Evolutionary conservation across 1,140 invertebrate genomes (phyloP), one percentile per base, ranked within the genome.

Genomic region (Muscidifurax raptorellus): DNA sequence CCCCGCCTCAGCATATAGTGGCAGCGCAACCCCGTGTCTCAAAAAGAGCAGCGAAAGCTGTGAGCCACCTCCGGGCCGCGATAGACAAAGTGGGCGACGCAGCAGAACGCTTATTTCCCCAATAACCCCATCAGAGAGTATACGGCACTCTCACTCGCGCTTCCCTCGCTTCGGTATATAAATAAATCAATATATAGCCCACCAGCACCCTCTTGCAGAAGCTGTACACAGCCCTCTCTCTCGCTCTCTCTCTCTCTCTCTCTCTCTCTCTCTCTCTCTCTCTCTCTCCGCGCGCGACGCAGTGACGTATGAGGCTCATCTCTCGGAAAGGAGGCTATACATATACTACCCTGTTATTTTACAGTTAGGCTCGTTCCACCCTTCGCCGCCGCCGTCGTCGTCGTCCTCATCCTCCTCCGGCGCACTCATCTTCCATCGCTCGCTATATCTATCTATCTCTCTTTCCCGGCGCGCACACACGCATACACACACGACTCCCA

Each of bases 131-230:
- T 91, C 90, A 79, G 64, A 87, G 82, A 67, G 83, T 86, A n/a
- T n/a, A n/a, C n/a, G n/a, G 77, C 87, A n/a, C n/a, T n/a, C 88
- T 87, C 88, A 78, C 87, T 88, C 80, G 66, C 28, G 36, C 75
- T 78, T 67, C 28, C 9, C 30, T 25, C n/a, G 40, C 75, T 86
- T 87, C 83, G 83, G 86, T 90, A 90, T 90, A 90, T 92, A 92
- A 93, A 92, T 93, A 92, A 93, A 93, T 93, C 92, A 92, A 93
- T 93, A 91, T 93, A 91, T 90, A 90, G 89, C 88, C 90, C 86
- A 88, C 86, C 88, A 88, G 83, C 83, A 9, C 4, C 82, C 80
- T 82, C 85, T 84, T 22, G 47, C 69, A 82, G 85, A 88, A 84
- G 47, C 85, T 71, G 36, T 40, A n/a, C 28, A 25, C 72, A 87